Base-by-base conservation (phyloP, 2,797 vertebrate genomes). In the Antrozous pallidus region DNA sequence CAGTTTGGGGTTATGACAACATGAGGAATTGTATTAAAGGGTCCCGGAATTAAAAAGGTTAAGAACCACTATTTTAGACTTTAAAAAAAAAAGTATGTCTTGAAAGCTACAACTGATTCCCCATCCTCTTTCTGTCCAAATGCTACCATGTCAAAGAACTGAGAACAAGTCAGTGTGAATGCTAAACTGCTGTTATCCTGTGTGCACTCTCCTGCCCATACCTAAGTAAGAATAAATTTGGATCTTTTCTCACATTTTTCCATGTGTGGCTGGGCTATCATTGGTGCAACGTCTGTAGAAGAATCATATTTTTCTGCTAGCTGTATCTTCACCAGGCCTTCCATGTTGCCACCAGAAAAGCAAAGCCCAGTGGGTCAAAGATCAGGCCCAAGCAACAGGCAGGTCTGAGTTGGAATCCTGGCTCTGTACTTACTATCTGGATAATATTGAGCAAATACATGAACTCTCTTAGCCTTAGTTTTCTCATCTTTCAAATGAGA, bases 171-270 rank as follows among this genome's bases (percentile, higher is more conserved):
- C 40, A 47, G 38, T 24, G 1, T n/a, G 36, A 20, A 36, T 1
- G 3, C 10, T 8, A 16, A 13, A 11, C 5, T 38, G 20, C 14
- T 61, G 0, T 56, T 56, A 49, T 75, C 31, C 17, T 65, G 3
- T 22, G 3, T 49, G 12, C 4, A 51, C 0, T 38, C 28, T 74
- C 17, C 8, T 28, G 7, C 7, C 14, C 0, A 0, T 18, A 42
- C 1, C 3, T 33, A 36, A 17, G 70, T 75, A 47, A 85, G 18
- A 47, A 45, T 0, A 65, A 28, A 18, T 42, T 33, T 18, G 17
- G 17, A 9, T 20, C 17, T 33, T 36, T 36, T 42, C 8, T 38
- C 17, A 2, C 33, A 7, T 75, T 65, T 65, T 86, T 38, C 14
- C 5, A 4, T 14, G n/a, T 47, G 8, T 89, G 40, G 2, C 2